These are phyloP conservation scores for Pseudorectes ferrugineus DNA, from an alignment of 2,113 vertebrate genomes.

Conservation along the genomic window DNA sequence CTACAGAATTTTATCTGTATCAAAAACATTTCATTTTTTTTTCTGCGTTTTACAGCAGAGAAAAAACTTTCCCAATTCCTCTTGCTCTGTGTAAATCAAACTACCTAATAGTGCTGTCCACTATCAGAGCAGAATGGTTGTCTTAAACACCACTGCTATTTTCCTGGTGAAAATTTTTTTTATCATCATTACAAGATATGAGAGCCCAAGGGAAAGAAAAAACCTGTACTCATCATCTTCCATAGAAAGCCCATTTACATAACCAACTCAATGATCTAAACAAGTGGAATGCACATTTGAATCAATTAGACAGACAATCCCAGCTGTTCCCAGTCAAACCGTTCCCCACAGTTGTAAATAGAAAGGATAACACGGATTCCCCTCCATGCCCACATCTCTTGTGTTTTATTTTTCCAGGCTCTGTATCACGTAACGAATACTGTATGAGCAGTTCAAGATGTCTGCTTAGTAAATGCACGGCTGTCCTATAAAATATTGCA, in stretches of 20 bases:
- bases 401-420: neutral
- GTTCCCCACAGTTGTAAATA: neutral
- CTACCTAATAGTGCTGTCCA: neutral
- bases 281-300: neutral
- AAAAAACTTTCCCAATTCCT: neutral
- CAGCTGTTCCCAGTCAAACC: constrained; percentile 10
- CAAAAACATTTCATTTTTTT: neutral
- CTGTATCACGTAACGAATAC: neutral
- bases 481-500: neutral
- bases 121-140: neutral
- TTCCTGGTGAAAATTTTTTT: neutral
- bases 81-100: neutral
- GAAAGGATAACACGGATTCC: neutral
- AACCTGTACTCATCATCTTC: neutral
- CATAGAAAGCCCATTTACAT: neutral
- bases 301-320: constrained; percentile 1
- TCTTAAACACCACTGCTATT: neutral
- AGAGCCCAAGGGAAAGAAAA: neutral
- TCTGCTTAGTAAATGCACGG: neutral
- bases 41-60: fast-evolving
- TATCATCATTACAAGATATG: neutral
- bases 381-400: neutral
- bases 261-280: neutral
- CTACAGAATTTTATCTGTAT: neutral
- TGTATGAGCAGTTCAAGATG: neutral